These are phyloP conservation scores for Tachystola acroxantha DNA, from an alignment of 2,888 invertebrate genomes.

Conservation along the genomic window DNA sequence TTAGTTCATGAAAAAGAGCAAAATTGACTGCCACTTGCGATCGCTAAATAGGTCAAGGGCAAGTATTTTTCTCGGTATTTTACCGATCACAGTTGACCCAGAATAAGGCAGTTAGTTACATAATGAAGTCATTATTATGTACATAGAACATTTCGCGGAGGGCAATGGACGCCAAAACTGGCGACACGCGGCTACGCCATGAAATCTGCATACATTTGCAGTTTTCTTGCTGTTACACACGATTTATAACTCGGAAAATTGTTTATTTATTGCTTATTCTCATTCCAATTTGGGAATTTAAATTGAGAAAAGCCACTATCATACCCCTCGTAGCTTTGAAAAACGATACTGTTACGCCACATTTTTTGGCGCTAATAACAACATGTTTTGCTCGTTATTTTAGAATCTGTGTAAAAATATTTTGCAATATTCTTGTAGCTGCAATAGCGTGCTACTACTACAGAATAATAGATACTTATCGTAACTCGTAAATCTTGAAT, in stretches of 20 bases:
- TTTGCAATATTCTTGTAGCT: no score
- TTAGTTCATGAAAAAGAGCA: no score
- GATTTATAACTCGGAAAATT: conserved; percentile 62
- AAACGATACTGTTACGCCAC: not conserved
- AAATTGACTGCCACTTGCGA: no score
- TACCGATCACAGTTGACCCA: no score
- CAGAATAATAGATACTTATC: no score
- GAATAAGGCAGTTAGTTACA: no score
- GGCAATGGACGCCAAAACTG: conserved; percentile 33
- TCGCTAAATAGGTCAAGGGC: no score
- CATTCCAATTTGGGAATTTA: conserved; percentile 23
- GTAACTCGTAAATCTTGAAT: no score
- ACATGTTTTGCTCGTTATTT: no score
- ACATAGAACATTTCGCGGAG: conserved; percentile 31
- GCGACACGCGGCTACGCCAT: conserved; percentile 47
- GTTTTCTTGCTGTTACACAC: conserved; percentile 62
- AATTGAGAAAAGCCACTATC: conserved; percentile 4
- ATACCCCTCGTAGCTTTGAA: not conserved
- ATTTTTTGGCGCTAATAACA: not conserved
- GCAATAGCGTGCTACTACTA: no score
- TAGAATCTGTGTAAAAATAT: no score
- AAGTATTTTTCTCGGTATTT: no score
- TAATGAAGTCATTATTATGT: conserved; percentile 45
- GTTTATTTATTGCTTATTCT: conserved; percentile 57
- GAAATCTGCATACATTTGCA: conserved; percentile 71